A percentile compares a stretch with the other conserved stretches of the same genome.
Conservation (phyloP, 2,797 vertebrate genomes). For the Phylloscopus collybita region DNA sequence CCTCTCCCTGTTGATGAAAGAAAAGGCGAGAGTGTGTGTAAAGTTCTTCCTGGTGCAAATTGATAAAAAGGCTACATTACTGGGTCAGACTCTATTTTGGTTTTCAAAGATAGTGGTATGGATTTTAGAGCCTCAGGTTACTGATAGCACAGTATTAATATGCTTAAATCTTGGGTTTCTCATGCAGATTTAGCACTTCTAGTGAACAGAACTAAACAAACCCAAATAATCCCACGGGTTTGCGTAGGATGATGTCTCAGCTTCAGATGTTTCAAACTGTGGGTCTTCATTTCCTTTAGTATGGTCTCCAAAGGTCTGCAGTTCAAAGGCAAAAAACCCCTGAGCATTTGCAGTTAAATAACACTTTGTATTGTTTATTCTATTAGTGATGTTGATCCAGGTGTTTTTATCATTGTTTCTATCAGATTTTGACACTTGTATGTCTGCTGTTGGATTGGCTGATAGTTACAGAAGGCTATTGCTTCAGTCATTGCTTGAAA, state of each 20-base stretch:
- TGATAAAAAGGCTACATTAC: neutral
- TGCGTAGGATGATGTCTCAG: neutral
- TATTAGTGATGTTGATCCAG: slow-evolving; percentile 22
- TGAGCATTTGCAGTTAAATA: slow-evolving; percentile 33
- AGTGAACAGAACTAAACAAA: neutral
- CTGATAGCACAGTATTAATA: neutral
- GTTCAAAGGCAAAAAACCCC: neutral
- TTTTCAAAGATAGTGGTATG: neutral
- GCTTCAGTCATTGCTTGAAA: slow-evolving; percentile 72
- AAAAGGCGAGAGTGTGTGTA: neutral
- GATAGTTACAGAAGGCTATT: slow-evolving; percentile 74
- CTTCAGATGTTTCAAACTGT: neutral
- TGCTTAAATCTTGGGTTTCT: neutral
- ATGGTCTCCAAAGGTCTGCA: slow-evolving; percentile 8
- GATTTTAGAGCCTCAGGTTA: neutral
- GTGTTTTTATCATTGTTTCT: slow-evolving; percentile 43
- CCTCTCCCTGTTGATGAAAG: neutral
- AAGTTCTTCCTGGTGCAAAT: neutral
- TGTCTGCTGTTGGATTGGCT: slow-evolving; percentile 62
- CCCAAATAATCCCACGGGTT: neutral
- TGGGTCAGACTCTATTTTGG: neutral
- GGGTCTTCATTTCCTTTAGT: slow-evolving; percentile 24
- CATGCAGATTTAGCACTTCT: neutral
- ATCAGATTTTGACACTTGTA: slow-evolving; percentile 73
- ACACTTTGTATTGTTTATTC: slow-evolving; percentile 32